Evolutionary conservation across 2,797 vertebrate genomes (phyloP).

Genomic region (Anomalospiza imberbis): DNA sequence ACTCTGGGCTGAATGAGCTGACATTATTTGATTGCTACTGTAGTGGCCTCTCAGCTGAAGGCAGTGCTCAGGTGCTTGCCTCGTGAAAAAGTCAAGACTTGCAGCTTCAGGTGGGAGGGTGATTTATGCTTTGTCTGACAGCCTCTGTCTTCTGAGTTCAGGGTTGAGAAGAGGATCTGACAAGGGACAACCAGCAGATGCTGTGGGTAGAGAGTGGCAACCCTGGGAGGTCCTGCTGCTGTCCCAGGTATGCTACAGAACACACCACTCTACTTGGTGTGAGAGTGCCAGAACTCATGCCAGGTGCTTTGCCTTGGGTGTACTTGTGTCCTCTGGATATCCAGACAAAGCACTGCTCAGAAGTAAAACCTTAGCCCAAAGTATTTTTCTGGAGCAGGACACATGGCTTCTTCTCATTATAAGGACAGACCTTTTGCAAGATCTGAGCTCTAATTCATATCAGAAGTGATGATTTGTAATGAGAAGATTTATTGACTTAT

Average conservation of each 20-base stretch:
- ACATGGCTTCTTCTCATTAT: background rate
- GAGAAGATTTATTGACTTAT: background rate
- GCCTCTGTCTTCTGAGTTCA: background rate
- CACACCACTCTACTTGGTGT: fast-evolving
- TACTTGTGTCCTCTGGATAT: background rate
- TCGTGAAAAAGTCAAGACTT: background rate
- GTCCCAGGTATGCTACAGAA: background rate
- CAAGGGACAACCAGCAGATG: background rate
- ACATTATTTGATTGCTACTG: background rate
- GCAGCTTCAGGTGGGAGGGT: background rate
- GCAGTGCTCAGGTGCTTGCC: background rate
- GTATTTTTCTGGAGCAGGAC: background rate
- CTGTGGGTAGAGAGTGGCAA: background rate
- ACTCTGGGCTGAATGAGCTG: background rate
- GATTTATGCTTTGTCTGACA: background rate
- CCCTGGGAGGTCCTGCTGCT: background rate
- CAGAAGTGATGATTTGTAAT: background rate
- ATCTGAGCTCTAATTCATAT: background rate
- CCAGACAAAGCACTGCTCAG: fast-evolving
- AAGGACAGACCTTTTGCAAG: background rate
- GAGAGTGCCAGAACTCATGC: background rate
- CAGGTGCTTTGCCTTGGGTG: background rate
- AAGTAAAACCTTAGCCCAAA: background rate
- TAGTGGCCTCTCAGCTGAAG: background rate
- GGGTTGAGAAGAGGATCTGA: background rate